These are phyloP conservation scores for Xylophagus ater DNA, from an alignment of 2,888 invertebrate genomes.

Conservation along the genomic window DNA sequence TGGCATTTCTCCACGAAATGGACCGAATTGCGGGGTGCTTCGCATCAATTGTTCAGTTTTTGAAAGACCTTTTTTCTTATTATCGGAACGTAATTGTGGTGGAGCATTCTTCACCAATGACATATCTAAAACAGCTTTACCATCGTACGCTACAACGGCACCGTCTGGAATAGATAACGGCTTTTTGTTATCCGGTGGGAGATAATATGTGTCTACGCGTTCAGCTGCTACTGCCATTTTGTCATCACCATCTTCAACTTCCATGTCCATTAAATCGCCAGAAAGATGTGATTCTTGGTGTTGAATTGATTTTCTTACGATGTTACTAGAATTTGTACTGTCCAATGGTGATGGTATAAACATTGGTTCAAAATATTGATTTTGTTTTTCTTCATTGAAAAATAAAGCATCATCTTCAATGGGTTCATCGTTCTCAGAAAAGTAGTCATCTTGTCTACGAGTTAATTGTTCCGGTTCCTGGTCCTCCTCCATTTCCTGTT, in stretches of 20 bases:
- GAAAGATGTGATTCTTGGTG: constrained; percentile 34
- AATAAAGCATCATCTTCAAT: constrained; percentile 37
- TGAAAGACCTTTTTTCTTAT: constrained; percentile 30
- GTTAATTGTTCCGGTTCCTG: constrained; percentile 33
- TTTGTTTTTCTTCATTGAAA: constrained; percentile 40
- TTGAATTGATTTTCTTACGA: constrained; percentile 25
- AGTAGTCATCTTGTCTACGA: constrained; percentile 34
- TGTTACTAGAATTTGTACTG: constrained; percentile 40
- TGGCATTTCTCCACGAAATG: constrained; percentile 63
- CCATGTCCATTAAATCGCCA: constrained; percentile 30
- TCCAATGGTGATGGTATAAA: constrained; percentile 70
- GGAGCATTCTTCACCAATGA: constrained; percentile 47
- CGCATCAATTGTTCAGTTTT: constrained; percentile 51
- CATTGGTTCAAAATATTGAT: constrained; percentile 61
- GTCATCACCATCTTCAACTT: constrained; percentile 36
- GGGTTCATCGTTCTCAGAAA: constrained; percentile 33
- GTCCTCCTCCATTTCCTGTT: no score
- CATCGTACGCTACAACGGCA: constrained; percentile 63
- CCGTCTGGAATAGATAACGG: constrained; percentile 37
- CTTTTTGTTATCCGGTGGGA: constrained; percentile 53
- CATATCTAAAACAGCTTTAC: constrained; percentile 58
- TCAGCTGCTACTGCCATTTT: constrained; percentile 62
- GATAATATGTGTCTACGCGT: constrained; percentile 57
- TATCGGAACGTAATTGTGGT: constrained; percentile 28
- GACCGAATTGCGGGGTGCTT: constrained; percentile 59